Evolutionary conservation across 1,140 invertebrate species (phyloP), one percentile per base, ranked within the genome.

Genomic region (Oppia nitens): DNA sequence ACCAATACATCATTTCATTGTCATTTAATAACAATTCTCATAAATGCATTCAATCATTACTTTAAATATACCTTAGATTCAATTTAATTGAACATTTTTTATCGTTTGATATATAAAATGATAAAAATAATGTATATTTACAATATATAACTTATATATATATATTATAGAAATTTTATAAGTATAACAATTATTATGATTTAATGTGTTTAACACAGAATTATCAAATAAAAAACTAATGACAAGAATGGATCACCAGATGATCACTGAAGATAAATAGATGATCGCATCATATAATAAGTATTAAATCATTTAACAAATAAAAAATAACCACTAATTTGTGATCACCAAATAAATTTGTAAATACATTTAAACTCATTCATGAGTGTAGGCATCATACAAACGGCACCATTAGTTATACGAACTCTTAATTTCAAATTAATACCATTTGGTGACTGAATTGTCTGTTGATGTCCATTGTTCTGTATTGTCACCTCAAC

Each of bases 311-410:
- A 47, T 14, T 47, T 14, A 14, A 47, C n/a, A n/a, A 14, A 47
- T n/a, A n/a, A 47, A 47, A 14, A 14, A 47, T 14, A 14, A 14
- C n/a, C 14, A 47, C 14, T n/a, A 47, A 14, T 47, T 47, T 47
- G n/a, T 28, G 21, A 51, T 60, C 27, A 60, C 48, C 54, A 61
- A 20, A 32, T 3, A 48, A 61, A 61, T 40, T 29, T 56, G 48
- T 61, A 61, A 9, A 47, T 51, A 20, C 40, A 21, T 11, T 56
- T 57, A 40, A 57, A 61, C 47, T 54, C 47, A 28, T 20, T 57
- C 60, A 61, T 61, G 3, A 49, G 20, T 21, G 28, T 27, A 25
- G 60, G 60, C 28, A 61, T 56, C 17, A 61, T 49, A n/a, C 29
- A 25, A 48, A 61, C 47, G 14, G 55, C 58, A 11, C 47, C 47